Conservation (phyloP, 2,888 invertebrate genomes). For the Dolichopus griseipennis region DNA sequence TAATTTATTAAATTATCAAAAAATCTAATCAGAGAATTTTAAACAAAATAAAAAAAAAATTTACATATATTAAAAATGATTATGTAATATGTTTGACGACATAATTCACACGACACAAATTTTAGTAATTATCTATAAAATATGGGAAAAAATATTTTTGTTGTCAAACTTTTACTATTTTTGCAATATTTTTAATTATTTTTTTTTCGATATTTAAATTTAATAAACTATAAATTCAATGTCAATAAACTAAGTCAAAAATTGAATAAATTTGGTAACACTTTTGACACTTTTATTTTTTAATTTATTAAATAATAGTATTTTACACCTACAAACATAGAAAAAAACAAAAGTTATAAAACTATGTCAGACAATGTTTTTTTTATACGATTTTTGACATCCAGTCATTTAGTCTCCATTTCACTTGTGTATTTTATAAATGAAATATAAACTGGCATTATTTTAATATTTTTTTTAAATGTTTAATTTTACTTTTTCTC, state of each 20-base stretch:
- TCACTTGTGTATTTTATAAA: too few relatives aligned
- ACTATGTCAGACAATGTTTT: too few relatives aligned
- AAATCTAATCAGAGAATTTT: not conserved
- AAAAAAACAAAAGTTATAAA: not conserved
- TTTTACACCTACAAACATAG: not conserved
- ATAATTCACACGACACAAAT: not conserved
- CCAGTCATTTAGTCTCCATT: too few relatives aligned
- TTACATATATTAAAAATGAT: not conserved
- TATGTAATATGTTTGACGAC: not conserved
- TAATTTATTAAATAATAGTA: not conserved
- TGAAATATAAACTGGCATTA: too few relatives aligned
- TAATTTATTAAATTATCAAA: not conserved
- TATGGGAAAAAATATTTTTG: not conserved
- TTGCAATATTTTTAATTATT: not conserved
- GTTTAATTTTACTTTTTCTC: too few relatives aligned
- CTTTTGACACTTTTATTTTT: not conserved
- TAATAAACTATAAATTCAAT: not conserved
- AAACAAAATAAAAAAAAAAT: not conserved
- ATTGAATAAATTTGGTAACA: not conserved
- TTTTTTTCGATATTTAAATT: too few relatives aligned
- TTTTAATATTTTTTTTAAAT: too few relatives aligned
- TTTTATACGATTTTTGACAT: too few relatives aligned
- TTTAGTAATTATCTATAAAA: not conserved
- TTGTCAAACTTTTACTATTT: not conserved
- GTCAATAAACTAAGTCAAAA: slow-evolving; percentile 3